phyloP scores from a whole-genome alignment of 2,888 invertebrate species.

The Melangyna quadrimaculata region DNA sequence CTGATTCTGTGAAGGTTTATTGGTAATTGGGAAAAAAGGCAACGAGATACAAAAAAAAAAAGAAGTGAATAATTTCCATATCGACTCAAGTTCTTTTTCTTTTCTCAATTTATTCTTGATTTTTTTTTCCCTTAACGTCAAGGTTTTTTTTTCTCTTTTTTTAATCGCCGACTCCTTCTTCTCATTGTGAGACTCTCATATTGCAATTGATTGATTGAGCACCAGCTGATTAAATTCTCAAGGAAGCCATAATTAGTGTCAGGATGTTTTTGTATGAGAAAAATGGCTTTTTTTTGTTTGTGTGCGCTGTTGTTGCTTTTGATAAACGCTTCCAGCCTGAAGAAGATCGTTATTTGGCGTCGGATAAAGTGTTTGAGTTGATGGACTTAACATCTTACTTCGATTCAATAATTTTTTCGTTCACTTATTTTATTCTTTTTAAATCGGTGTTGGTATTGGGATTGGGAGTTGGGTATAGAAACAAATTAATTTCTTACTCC shows the following conservation, averaged over 20 bases:
- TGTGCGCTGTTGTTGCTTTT: constrained; percentile 15
- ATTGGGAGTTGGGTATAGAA: not conserved
- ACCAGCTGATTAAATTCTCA: constrained; percentile 69
- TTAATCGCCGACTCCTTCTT: not conserved
- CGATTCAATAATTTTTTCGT: not conserved
- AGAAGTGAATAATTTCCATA: constrained; percentile 49
- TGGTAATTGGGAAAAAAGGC: constrained; percentile 45
- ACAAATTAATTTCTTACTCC: not conserved
- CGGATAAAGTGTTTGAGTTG: constrained; percentile 21
- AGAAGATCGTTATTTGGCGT: constrained; percentile 17
- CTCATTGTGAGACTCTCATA: constrained; percentile 14
- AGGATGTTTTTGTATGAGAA: constrained; percentile 55
- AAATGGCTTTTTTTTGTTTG: constrained; percentile 33
- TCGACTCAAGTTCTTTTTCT: constrained; percentile 29
- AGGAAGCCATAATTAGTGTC: constrained; percentile 72
- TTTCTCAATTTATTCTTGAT: not conserved
- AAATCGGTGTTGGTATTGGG: not conserved
- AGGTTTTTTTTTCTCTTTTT: not conserved
- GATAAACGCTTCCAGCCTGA: not conserved
- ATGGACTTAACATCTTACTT: constrained; percentile 7
- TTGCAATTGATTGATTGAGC: constrained; percentile 70
- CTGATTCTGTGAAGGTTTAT: constrained; percentile 38
- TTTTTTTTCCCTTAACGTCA: constrained; percentile 11
- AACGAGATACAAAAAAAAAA: not conserved
- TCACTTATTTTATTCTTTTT: not conserved